Evolutionary conservation across 2,113 vertebrate genomes (phyloP).

Genomic region (Pelmatolapia mariae): DNA sequence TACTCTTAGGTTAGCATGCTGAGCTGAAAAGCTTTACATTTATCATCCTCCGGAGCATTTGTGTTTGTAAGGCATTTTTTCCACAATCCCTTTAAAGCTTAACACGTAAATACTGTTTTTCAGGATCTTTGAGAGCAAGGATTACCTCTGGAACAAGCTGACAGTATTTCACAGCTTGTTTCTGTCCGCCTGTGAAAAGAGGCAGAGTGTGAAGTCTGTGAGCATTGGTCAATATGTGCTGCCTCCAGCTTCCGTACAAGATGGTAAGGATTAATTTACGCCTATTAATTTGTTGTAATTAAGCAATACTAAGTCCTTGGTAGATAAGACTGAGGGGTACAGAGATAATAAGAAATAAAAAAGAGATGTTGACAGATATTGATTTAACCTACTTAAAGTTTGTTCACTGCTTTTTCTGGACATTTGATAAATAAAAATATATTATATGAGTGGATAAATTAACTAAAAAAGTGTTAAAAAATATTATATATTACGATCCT

Average conservation of each 20-base stretch:
- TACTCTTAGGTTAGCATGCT: conserved; percentile 45
- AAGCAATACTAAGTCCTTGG: neutral
- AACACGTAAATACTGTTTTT: neutral
- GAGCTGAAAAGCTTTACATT: neutral
- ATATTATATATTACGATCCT: neutral
- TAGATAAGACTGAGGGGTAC: neutral
- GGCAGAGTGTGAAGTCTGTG: conserved; percentile 64
- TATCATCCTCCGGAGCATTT: neutral
- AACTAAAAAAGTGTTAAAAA: neutral
- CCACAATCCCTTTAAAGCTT: neutral
- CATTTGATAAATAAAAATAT: neutral
- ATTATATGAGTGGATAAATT: neutral
- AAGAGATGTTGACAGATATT: neutral
- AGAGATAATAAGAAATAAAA: neutral
- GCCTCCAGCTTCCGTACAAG: conserved; percentile 67
- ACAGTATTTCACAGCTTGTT: conserved; percentile 71
- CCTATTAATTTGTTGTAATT: neutral
- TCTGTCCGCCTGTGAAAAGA: conserved; percentile 59
- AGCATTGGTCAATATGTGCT: conserved; percentile 72
- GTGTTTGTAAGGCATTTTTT: neutral
- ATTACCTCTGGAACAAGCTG: conserved; percentile 56
- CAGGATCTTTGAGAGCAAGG: conserved; percentile 67
- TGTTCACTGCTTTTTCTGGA: neutral
- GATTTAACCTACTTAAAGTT: neutral
- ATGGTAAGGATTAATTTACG: conserved; percentile 37